Evolutionary conservation across 2,797 vertebrate genomes (phyloP).

Genomic region (Ispidina picta): DNA sequence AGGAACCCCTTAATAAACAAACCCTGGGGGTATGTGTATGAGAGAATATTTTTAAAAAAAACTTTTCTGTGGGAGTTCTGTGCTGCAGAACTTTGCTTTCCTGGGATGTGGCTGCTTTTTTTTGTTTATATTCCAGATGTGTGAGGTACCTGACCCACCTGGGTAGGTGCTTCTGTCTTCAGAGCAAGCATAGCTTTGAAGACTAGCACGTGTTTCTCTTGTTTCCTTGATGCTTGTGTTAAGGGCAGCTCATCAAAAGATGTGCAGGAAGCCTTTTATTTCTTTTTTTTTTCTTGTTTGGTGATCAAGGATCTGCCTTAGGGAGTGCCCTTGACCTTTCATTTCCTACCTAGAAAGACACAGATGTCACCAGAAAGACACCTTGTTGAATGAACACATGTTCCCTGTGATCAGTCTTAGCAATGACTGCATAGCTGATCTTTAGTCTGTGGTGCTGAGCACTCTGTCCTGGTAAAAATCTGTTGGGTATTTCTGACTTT

Average conservation of each 20-base stretch:
- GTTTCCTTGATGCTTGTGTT: accelerated
- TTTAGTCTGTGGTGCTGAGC: background rate
- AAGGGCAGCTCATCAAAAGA: background rate
- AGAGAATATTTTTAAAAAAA: too few relatives aligned
- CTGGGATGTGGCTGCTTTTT: background rate
- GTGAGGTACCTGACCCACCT: background rate
- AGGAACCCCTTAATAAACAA: background rate
- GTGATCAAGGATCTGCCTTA: background rate
- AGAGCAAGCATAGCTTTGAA: accelerated
- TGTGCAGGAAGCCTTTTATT: background rate
- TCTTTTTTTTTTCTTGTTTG: background rate
- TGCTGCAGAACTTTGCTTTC: background rate
- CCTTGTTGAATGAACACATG: background rate
- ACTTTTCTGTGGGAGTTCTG: background rate
- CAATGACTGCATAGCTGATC: background rate
- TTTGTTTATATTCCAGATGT: background rate
- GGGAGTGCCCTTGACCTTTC: background rate
- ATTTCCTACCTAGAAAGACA: too few relatives aligned
- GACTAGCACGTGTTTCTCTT: background rate
- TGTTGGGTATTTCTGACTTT: background rate
- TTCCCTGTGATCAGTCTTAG: background rate
- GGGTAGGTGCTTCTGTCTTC: background rate
- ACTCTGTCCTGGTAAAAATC: background rate
- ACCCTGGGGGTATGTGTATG: too few relatives aligned
- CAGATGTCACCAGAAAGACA: too few relatives aligned